These are phyloP conservation scores for Ictalurus furcatus DNA, from an alignment of 2,113 vertebrate genomes.

Conservation along the genomic window DNA sequence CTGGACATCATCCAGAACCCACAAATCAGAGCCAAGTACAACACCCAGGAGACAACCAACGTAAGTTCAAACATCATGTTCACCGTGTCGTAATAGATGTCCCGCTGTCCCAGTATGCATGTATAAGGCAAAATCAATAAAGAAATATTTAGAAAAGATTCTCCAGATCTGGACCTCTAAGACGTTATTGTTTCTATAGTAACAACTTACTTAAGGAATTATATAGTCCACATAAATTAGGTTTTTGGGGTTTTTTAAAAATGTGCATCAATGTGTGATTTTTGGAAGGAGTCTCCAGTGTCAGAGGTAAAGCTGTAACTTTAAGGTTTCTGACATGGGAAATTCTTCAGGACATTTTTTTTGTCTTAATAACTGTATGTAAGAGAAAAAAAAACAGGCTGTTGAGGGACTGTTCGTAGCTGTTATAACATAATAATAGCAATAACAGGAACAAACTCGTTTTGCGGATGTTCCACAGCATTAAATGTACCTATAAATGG, in stretches of 20 bases:
- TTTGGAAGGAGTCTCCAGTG: background rate
- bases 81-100: background rate
- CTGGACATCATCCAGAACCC: constrained; percentile 97
- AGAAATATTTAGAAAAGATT: background rate
- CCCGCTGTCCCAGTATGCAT: background rate
- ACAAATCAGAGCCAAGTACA: constrained; percentile 93
- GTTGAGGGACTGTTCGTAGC: no score
- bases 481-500: no score
- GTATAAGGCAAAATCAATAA: background rate
- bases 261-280: background rate
- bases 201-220: background rate
- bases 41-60: constrained; percentile 87
- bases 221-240: background rate
- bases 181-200: background rate
- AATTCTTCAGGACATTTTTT: no score
- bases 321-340: background rate
- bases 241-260: background rate
- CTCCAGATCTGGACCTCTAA: background rate
- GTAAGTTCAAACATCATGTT: constrained; percentile 74
- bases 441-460: no score
- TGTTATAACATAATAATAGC: no score
- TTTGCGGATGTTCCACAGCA: no score
- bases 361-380: no score
- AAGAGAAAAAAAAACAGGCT: no score
- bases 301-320: background rate